phyloP scores from a whole-genome alignment of 2,797 vertebrate species.

The Gymnothorax javanicus region DNA sequence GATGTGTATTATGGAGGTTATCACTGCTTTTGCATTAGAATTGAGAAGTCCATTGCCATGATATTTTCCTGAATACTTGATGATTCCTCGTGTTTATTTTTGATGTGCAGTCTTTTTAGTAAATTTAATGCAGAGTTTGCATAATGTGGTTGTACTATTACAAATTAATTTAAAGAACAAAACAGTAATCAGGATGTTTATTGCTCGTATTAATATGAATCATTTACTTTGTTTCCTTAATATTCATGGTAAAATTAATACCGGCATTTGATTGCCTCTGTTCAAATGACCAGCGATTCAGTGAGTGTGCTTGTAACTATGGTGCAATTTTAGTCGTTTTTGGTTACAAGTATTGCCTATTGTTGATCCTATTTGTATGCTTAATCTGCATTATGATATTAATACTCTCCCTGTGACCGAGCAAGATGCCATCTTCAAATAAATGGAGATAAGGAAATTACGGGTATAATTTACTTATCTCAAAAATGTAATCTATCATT shows the following conservation, averaged over 20 bases:
- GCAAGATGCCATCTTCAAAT: neutral
- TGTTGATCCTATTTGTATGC: neutral
- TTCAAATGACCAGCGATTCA: neutral
- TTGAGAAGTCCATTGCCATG: neutral
- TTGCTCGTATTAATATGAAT: neutral
- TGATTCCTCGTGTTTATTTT: neutral
- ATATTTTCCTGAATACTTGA: neutral
- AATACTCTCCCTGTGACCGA: neutral
- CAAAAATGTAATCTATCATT: neutral
- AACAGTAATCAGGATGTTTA: neutral
- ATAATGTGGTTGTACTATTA: neutral
- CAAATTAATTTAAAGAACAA: neutral
- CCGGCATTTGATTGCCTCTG: neutral
- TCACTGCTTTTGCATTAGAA: neutral
- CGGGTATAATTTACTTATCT: neutral
- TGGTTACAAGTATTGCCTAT: neutral
- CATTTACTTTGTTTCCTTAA: neutral
- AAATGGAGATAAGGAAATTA: conserved; percentile 1
- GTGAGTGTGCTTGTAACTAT: neutral
- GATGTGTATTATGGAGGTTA: neutral
- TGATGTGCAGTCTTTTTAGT: neutral
- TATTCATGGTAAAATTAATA: neutral
- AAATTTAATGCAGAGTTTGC: too few species aligned
- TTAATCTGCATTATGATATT: neutral
- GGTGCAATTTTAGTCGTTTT: neutral